A percentile compares a stretch with the other conserved stretches of the same genome.
These are phyloP conservation scores for Talpa occidentalis DNA, from an alignment of 2,113 vertebrate species.

Conservation along the genomic window DNA sequence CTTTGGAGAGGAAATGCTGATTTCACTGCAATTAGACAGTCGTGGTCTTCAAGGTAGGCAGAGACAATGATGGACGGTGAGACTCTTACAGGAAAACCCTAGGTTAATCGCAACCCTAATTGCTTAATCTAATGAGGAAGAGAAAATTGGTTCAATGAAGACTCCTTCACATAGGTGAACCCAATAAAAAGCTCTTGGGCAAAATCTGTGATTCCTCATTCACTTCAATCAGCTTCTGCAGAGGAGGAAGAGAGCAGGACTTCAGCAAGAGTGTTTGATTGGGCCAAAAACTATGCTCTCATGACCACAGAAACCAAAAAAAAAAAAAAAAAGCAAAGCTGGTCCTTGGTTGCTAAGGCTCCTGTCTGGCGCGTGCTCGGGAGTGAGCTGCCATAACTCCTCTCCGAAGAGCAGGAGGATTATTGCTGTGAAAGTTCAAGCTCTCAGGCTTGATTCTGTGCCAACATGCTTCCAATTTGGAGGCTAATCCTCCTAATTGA, in stretches of 20 bases:
- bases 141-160: conserved; percentile 69
- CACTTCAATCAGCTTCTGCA: not conserved
- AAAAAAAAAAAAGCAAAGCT: not conserved
- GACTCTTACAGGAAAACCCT: conserved; percentile 37
- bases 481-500: conserved; percentile 54
- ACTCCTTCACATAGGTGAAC: conserved; percentile 27
- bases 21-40: conserved; percentile 39
- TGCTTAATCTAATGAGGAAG: conserved; percentile 70
- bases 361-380: not conserved
- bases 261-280: not conserved
- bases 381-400: not conserved
- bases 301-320: not conserved
- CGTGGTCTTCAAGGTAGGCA: not conserved
- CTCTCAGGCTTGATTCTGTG: not conserved
- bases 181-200: not conserved
- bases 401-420: not conserved
- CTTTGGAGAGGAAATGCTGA: conserved; percentile 42
- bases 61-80: not conserved
- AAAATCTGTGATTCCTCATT: conserved; percentile 27
- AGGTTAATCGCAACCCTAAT: conserved; percentile 54
- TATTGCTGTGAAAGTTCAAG: not conserved
- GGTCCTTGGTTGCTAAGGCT: not conserved
- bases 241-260: not conserved
- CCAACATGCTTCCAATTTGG: conserved; percentile 45
- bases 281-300: not conserved